Conservation (phyloP, 2,888 invertebrate species). For the Drosophila crucigera region DNA sequence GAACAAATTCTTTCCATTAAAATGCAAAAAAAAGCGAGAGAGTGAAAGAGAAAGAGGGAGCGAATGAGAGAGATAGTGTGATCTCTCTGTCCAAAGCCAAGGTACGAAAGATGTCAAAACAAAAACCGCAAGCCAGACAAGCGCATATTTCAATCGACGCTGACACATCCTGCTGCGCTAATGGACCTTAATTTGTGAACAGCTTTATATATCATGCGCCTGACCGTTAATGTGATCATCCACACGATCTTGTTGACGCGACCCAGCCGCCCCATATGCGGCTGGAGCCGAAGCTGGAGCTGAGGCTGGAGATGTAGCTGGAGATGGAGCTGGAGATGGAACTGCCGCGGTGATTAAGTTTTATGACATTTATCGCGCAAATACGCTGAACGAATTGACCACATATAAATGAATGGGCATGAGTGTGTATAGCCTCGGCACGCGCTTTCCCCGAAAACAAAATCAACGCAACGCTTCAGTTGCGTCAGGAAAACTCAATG, state of each 20-base stretch:
- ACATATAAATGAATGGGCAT: constrained; percentile 1
- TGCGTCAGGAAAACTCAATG: constrained; percentile 29
- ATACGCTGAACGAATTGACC: constrained; percentile 28
- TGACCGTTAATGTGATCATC: constrained; percentile 80
- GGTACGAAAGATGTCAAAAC: constrained; percentile 75
- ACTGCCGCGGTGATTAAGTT: constrained; percentile 66
- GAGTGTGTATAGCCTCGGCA: constrained; percentile 44
- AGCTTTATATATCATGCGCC: constrained; percentile 80
- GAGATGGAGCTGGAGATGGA: constrained; percentile 5
- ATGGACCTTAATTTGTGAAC: constrained; percentile 83
- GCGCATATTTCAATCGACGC: constrained; percentile 80
- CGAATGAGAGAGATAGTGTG: constrained; percentile 5
- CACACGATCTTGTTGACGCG: constrained; percentile 70
- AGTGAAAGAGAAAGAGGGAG: constrained; percentile 2
- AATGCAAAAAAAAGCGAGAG: constrained; percentile 59
- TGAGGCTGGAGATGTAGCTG: constrained; percentile 5
- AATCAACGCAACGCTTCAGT: constrained; percentile 8
- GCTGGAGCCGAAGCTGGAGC: constrained; percentile 9
- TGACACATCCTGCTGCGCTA: constrained; percentile 83
- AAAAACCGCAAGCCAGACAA: constrained; percentile 77
- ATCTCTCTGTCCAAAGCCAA: constrained; percentile 22
- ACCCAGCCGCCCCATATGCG: constrained; percentile 24
- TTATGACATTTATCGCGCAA: constrained; percentile 66
- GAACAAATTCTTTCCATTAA: constrained; percentile 72
- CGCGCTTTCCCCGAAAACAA: constrained; percentile 67